phyloP scores from a whole-genome alignment of 2,888 invertebrate species.

The Ichneumon xanthorius region DNA sequence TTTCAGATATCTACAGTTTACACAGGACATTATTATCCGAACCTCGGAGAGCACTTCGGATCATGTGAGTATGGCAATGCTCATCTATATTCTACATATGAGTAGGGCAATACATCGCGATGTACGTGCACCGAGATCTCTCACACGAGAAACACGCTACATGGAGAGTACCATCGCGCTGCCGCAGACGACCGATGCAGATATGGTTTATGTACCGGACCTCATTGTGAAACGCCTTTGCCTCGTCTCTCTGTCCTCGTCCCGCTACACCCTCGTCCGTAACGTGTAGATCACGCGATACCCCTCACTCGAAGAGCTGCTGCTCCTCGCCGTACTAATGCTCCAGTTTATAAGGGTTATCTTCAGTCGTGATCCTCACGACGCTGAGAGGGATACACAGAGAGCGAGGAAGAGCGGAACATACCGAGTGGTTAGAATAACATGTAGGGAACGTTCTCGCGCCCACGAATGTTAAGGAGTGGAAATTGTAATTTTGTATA shows the following conservation, averaged over 20 bases:
- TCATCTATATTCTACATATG: conserved; percentile 75
- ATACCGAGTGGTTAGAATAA: conserved; percentile 34
- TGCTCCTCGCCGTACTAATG: conserved; percentile 82
- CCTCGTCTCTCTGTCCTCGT: conserved; percentile 46
- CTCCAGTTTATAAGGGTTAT: conserved; percentile 84
- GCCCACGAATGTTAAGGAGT: conserved; percentile 50
- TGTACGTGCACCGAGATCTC: conserved; percentile 47
- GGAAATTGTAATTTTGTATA: conserved; percentile 29
- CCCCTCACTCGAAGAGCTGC: conserved; percentile 61
- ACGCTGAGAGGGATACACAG: conserved; percentile 43
- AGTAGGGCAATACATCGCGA: conserved; percentile 60
- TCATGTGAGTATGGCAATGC: conserved; percentile 71
- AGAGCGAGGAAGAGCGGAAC: conserved; percentile 47
- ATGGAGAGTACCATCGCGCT: conserved; percentile 70
- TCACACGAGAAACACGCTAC: conserved; percentile 8
- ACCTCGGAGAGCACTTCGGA: conserved; percentile 22
- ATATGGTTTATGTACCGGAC: conserved; percentile 83
- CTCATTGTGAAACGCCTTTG: conserved; percentile 75
- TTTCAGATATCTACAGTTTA: conserved; percentile 38
- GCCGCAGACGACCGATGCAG: conserved; percentile 75
- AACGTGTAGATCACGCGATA: conserved; percentile 71
- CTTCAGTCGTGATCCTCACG: conserved; percentile 74
- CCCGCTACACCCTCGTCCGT: conserved; percentile 50
- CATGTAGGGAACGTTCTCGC: conserved; percentile 34
- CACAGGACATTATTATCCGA: conserved; percentile 52